phyloP scores from a whole-genome alignment of 35 echinoderm and acorn worm genomes.

The Apostichopus californicus region DNA sequence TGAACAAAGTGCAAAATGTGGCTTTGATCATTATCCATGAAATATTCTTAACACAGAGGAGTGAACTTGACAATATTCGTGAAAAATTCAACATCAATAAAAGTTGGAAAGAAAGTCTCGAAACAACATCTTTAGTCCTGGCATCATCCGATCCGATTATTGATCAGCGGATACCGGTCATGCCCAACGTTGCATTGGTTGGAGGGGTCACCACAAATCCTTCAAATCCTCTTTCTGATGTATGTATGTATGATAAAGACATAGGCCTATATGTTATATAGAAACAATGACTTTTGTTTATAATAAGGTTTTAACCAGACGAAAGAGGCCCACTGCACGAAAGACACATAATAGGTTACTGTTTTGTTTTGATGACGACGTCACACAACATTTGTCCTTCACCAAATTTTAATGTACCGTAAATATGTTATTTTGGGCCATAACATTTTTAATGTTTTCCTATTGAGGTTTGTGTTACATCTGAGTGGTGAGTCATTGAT shows the following conservation, averaged over 20 bases:
- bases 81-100: neutral
- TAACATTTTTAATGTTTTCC: no score
- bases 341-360: no score
- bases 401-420: no score
- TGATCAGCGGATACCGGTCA: constrained; percentile 62
- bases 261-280: no score
- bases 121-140: neutral
- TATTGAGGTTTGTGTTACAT: no score
- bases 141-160: constrained; percentile 48
- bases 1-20: constrained; percentile 5
- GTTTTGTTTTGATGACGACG: no score
- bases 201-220: constrained; percentile 65
- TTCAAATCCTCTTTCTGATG: constrained; percentile 28
- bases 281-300: no score
- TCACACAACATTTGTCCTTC: no score
- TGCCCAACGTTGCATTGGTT: constrained; percentile 64
- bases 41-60: neutral
- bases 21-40: neutral
- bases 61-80: constrained; percentile 12
- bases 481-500: no score
- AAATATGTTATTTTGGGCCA: no score
- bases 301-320: no score
- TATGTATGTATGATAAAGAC: neutral
- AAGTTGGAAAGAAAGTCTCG: neutral
- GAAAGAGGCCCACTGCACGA: no score